Conservation (phyloP, 2,888 invertebrate species). For the Petrophora chlorosata region DNA sequence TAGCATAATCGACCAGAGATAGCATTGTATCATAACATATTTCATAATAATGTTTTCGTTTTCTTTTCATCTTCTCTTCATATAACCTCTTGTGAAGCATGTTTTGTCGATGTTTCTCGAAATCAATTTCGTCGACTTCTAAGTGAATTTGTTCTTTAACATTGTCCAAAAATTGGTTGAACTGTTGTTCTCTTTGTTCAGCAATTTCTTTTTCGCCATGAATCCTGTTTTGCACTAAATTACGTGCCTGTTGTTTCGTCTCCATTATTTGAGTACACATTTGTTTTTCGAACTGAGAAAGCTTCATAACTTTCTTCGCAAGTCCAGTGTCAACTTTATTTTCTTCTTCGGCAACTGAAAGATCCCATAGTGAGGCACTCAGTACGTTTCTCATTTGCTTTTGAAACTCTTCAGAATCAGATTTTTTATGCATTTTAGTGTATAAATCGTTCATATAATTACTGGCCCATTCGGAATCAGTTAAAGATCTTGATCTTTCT, state of each 20-base stretch:
- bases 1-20: slow-evolving; percentile 82
- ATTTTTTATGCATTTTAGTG: slow-evolving; percentile 64
- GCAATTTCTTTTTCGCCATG: slow-evolving; percentile 77
- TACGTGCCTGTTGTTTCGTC: slow-evolving; percentile 83
- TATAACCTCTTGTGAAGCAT: slow-evolving; percentile 82
- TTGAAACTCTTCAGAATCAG: slow-evolving; percentile 74
- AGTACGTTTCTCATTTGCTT: slow-evolving; percentile 76
- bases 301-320: slow-evolving; percentile 82
- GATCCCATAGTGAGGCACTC: slow-evolving; percentile 79
- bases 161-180: slow-evolving; percentile 72
- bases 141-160: slow-evolving; percentile 73
- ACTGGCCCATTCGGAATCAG: slow-evolving; percentile 70
- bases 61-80: slow-evolving; percentile 77
- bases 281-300: slow-evolving; percentile 86
- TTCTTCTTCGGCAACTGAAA: slow-evolving; percentile 79
- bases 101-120: slow-evolving; percentile 77
- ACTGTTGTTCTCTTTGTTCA: slow-evolving; percentile 76
- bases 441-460: slow-evolving; percentile 78
- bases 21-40: slow-evolving; percentile 80
- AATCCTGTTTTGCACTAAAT: slow-evolving; percentile 79
- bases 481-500: slow-evolving; percentile 53
- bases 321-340: slow-evolving; percentile 75
- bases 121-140: slow-evolving; percentile 75
- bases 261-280: slow-evolving; percentile 86
- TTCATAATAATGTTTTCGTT: slow-evolving; percentile 71